phyloP scores from a whole-genome alignment of 2,888 invertebrate species.

The Sarcophaga carnaria region DNA sequence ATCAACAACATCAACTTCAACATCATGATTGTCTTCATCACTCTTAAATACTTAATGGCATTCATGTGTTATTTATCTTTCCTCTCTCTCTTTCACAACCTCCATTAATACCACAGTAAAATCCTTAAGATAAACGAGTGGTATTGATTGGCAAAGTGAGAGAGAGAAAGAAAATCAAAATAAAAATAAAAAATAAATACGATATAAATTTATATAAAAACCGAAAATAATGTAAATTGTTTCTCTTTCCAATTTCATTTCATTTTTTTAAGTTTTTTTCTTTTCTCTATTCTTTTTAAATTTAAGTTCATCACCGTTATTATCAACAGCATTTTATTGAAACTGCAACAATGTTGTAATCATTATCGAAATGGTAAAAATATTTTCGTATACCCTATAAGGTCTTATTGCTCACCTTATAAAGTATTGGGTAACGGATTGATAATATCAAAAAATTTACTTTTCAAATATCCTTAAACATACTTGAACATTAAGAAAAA shows the following conservation, averaged over 20 bases:
- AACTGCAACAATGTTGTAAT: conserved; percentile 18
- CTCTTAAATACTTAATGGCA: conserved; percentile 66
- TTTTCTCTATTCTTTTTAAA: not conserved
- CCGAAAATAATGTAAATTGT: conserved; percentile 53
- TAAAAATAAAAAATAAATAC: conserved; percentile 19
- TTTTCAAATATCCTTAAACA: not conserved
- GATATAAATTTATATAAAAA: conserved; percentile 45
- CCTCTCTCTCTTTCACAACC: not conserved
- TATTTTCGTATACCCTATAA: conserved; percentile 1
- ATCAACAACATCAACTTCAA: not conserved
- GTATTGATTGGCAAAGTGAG: not conserved
- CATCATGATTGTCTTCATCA: conserved; percentile 34
- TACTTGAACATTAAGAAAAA: not conserved
- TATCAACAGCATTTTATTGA: conserved; percentile 10
- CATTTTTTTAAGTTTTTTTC: too few relatives aligned
- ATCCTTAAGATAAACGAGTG: conserved; percentile 53
- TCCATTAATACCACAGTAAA: conserved; percentile 47
- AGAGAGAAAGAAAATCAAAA: not conserved
- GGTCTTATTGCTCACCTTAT: too few relatives aligned
- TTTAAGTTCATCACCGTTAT: conserved; percentile 51
- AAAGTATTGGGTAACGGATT: not conserved
- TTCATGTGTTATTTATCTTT: conserved; percentile 58
- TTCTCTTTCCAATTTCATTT: conserved; percentile 4
- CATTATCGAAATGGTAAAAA: conserved; percentile 34
- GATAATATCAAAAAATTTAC: not conserved